phyloP scores from a whole-genome alignment of 2,888 invertebrate genomes.

The Urechis unicinctus region DNA sequence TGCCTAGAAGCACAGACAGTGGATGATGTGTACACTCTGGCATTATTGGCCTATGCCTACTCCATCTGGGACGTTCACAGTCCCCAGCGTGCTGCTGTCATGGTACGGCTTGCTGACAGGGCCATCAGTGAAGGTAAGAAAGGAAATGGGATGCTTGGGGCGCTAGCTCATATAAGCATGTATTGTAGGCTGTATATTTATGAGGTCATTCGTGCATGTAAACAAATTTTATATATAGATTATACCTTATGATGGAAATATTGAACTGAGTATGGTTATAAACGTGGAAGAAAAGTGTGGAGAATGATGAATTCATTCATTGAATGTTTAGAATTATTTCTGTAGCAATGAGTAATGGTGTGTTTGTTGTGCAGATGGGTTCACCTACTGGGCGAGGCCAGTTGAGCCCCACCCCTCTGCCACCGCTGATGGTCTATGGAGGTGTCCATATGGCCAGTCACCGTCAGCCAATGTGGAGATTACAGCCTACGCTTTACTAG shows the following conservation, averaged over 20 bases:
- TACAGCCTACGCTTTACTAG: slow-evolving; percentile 79
- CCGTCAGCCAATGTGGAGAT: slow-evolving; percentile 75
- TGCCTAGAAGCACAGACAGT: slow-evolving; percentile 17
- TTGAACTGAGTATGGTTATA: too few relatives aligned
- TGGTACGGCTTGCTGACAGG: slow-evolving; percentile 4
- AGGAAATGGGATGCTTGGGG: too few relatives aligned
- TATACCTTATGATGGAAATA: too few relatives aligned
- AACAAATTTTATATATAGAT: too few relatives aligned
- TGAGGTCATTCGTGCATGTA: too few relatives aligned
- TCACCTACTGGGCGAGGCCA: background rate
- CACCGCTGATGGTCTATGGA: background rate
- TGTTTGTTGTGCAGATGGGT: too few relatives aligned
- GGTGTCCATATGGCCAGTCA: slow-evolving; percentile 32
- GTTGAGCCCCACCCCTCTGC: background rate
- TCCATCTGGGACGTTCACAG: slow-evolving; percentile 7
- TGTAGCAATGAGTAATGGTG: too few relatives aligned
- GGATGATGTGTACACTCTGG: slow-evolving; percentile 27
- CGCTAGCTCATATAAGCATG: too few relatives aligned
- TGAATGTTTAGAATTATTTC: too few relatives aligned
- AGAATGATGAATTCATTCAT: too few relatives aligned
- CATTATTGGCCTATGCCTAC: slow-evolving; percentile 22
- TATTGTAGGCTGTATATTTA: too few relatives aligned
- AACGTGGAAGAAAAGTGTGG: too few relatives aligned
- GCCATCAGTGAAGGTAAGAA: slow-evolving; percentile 6
- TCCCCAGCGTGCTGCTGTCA: background rate